phyloP scores from a whole-genome alignment of 2,888 invertebrate genomes.

The Helicoverpa assulta region DNA sequence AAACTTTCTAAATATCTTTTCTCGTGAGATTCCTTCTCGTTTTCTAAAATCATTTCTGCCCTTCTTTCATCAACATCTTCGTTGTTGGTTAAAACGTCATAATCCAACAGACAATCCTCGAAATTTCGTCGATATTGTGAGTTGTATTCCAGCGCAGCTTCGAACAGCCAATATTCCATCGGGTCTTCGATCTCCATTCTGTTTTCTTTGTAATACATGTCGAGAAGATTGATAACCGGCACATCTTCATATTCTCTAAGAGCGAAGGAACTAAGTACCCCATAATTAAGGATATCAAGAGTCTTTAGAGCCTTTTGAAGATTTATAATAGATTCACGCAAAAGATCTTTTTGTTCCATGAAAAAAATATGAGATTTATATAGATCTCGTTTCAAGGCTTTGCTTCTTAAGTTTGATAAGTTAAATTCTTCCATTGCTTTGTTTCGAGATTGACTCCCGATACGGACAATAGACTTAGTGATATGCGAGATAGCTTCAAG shows the following conservation, averaged over 20 bases:
- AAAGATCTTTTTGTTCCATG: constrained; percentile 63
- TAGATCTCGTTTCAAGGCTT: constrained; percentile 11
- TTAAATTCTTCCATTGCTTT: constrained; percentile 82
- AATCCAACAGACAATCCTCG: constrained; percentile 52
- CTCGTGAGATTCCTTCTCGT: constrained; percentile 61
- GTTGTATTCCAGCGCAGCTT: constrained; percentile 22
- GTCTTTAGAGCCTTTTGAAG: constrained; percentile 67
- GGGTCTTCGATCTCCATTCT: no score
- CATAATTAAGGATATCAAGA: constrained; percentile 71
- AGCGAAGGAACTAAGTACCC: constrained; percentile 67
- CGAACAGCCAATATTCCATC: no score
- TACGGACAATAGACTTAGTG: constrained; percentile 91
- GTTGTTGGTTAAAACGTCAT: constrained; percentile 36
- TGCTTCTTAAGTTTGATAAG: constrained; percentile 77
- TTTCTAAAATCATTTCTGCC: constrained; percentile 69
- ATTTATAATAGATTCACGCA: constrained; percentile 62
- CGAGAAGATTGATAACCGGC: constrained; percentile 60
- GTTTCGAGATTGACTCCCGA: constrained; percentile 92
- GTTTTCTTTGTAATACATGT: constrained; percentile 56
- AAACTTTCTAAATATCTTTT: constrained; percentile 25
- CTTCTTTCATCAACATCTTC: constrained; percentile 64
- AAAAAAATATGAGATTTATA: constrained; percentile 58
- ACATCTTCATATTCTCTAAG: constrained; percentile 47
- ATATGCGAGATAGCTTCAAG: constrained; percentile 92
- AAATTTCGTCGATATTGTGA: constrained; percentile 51